phyloP scores from a whole-genome alignment of 2,113 vertebrate genomes.

The Crotalus tigris region DNA sequence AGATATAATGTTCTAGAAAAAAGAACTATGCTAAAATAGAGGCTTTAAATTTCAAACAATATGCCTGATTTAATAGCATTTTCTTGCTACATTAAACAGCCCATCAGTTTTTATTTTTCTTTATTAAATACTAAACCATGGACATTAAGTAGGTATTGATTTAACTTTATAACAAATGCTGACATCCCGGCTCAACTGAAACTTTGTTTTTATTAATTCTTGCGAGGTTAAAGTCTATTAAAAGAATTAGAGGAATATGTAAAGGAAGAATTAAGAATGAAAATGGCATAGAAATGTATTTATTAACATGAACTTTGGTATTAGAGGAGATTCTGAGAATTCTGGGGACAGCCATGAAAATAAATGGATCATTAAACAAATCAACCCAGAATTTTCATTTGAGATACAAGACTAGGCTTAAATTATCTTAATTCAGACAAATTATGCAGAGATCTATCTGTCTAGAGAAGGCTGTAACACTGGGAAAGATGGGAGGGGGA shows the following conservation, averaged over 20 bases:
- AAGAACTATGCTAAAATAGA: constrained; percentile 40
- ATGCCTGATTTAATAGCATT: constrained; percentile 40
- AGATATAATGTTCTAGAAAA: constrained; percentile 2
- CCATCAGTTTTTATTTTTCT: constrained; percentile 48
- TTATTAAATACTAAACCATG: constrained; percentile 63
- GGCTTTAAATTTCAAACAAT: constrained; percentile 41
- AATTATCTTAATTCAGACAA: neutral
- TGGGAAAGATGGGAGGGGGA: too few species aligned
- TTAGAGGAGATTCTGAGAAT: neutral
- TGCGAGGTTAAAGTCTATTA: constrained; percentile 29
- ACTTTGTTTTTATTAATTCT: constrained; percentile 50
- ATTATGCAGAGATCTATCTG: neutral
- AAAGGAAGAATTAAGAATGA: neutral
- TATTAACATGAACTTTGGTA: neutral
- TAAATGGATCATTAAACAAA: neutral
- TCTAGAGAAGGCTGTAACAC: neutral
- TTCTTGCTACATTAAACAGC: constrained; percentile 32
- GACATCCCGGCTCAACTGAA: constrained; percentile 62
- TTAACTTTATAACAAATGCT: constrained; percentile 66
- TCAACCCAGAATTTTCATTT: neutral
- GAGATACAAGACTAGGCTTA: neutral
- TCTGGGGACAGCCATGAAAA: neutral
- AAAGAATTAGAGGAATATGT: constrained; percentile 42
- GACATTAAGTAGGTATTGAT: constrained; percentile 64
- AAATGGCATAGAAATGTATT: constrained; percentile 4